Percentiles rank a stretch among this genome's conserved stretches.
Conservation (phyloP, 2,113 vertebrate species). For the Alethe castanea region DNA sequence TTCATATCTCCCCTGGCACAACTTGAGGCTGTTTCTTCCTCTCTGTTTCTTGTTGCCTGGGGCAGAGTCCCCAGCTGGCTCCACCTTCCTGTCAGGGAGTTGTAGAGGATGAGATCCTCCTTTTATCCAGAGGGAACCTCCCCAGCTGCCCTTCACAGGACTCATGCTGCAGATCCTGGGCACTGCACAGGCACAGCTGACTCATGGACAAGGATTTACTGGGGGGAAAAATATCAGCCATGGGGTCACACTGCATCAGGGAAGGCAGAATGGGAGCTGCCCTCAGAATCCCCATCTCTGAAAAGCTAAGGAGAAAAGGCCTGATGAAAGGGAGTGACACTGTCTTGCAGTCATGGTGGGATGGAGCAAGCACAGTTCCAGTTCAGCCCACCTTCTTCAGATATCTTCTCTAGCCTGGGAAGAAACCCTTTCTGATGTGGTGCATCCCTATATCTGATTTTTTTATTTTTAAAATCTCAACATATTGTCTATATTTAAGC, state of each 20-base stretch:
- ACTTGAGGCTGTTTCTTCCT: not conserved
- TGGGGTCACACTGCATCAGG: not conserved
- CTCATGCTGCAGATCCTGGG: not conserved
- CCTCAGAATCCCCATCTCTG: not conserved
- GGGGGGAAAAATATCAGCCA: rapidly evolving
- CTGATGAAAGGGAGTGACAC: not conserved
- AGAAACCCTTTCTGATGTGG: not conserved
- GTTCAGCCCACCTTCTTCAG: not conserved
- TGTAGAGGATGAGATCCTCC: not conserved
- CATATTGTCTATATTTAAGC: not conserved
- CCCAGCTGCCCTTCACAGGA: not conserved
- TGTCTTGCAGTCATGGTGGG: not conserved
- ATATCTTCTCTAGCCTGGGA: not conserved
- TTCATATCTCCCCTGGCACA: not conserved
- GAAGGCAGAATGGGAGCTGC: not conserved
- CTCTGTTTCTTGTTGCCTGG: not conserved
- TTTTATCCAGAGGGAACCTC: not conserved
- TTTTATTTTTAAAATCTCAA: not conserved
- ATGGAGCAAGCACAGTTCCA: not conserved
- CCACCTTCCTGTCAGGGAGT: not conserved
- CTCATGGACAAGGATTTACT: not conserved
- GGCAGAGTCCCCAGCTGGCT: not conserved
- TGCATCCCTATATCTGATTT: not conserved
- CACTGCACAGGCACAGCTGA: not conserved
- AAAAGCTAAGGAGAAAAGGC: not conserved